These are phyloP conservation scores for Dreissena rostriformis DNA, from an alignment of 1,140 invertebrate species.

Conservation along the genomic window DNA sequence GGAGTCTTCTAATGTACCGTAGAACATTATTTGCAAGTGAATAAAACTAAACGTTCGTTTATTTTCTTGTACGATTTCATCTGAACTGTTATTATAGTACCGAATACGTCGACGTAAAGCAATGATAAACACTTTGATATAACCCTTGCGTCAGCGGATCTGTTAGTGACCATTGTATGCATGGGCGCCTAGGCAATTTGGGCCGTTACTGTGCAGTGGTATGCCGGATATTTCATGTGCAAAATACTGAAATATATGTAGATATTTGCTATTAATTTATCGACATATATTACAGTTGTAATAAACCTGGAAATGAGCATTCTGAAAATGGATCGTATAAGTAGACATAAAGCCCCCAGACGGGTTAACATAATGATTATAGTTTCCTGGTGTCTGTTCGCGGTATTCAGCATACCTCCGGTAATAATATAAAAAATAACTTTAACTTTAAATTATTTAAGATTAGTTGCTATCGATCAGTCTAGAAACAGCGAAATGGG, in stretches of 20 bases:
- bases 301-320: constrained; percentile 90
- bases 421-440: constrained; percentile 82
- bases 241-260: constrained; percentile 92
- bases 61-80: too few relatives aligned
- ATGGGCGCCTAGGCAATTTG: constrained; percentile 90
- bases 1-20: too few relatives aligned
- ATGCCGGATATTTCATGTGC: constrained; percentile 89
- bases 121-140: constrained; percentile 90
- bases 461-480: background rate
- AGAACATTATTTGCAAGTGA: too few relatives aligned
- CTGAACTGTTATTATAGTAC: too few relatives aligned
- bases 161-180: constrained; percentile 90
- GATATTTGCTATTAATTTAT: constrained; percentile 82
- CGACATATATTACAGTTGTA: constrained; percentile 91
- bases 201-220: constrained; percentile 90
- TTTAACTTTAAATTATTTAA: background rate
- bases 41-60: too few relatives aligned
- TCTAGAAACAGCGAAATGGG: background rate
- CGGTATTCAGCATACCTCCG: constrained; percentile 90
- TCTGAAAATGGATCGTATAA: constrained; percentile 91
- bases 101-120: constrained; percentile 83
- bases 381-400: constrained; percentile 87
- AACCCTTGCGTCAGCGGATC: constrained; percentile 86
- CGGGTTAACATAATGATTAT: constrained; percentile 80
- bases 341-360: constrained; percentile 87